A percentile compares a stretch with the other conserved stretches of the same genome.
Evolutionary conservation across 1,140 invertebrate species (phyloP).

Genomic region (Drosophila carrolli): DNA sequence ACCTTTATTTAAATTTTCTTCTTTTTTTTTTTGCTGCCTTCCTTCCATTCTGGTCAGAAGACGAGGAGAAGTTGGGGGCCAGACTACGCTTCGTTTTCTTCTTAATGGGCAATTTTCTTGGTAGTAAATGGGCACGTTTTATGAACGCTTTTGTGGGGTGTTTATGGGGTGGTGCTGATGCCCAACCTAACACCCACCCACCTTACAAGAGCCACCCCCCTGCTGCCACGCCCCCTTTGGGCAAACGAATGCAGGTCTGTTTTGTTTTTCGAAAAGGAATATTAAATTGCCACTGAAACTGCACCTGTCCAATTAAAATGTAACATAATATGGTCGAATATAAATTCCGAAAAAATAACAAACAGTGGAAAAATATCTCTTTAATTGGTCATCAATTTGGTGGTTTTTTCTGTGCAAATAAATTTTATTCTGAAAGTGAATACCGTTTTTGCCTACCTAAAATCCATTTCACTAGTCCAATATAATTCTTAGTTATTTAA

Average conservation of each 20-base stretch:
- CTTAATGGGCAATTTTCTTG: constrained; percentile 84
- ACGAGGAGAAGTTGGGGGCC: constrained; percentile 2
- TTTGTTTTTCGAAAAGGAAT: constrained; percentile 51
- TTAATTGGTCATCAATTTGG: constrained; percentile 1
- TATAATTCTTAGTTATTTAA: no score
- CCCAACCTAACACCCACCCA: constrained; percentile 1
- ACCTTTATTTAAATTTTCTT: constrained; percentile 83
- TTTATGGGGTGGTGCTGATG: constrained; percentile 63
- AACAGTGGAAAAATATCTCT: constrained; percentile 13
- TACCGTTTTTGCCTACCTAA: no score
- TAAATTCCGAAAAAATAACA: constrained; percentile 16
- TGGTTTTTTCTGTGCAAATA: background rate
- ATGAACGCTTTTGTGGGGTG: constrained; percentile 84
- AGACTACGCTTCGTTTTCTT: constrained; percentile 65
- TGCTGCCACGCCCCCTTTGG: constrained; percentile 14
- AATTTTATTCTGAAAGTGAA: background rate
- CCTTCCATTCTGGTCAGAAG: constrained; percentile 34
- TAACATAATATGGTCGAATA: constrained; percentile 29
- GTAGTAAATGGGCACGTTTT: constrained; percentile 83
- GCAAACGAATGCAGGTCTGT: constrained; percentile 18
- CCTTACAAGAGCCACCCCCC: background rate
- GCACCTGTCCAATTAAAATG: constrained; percentile 60
- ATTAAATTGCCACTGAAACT: constrained; percentile 63
- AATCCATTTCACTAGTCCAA: no score
- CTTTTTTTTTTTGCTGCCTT: background rate